Conservation (phyloP, 1,140 invertebrate species). For the Philopotamus ludificatus region DNA sequence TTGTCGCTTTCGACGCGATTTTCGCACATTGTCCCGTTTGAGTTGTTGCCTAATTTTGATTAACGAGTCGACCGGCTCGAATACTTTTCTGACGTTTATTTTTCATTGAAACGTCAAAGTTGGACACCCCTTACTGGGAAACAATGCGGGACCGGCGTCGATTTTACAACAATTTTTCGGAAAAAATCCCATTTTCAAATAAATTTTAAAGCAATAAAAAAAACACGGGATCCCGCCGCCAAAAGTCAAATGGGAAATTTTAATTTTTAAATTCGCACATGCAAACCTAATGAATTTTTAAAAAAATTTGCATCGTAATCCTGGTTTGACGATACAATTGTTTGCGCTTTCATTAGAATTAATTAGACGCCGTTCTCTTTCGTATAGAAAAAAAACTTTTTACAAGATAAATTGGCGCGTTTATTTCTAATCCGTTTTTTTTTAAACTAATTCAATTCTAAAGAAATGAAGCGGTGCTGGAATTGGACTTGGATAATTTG, state of each 20-base stretch:
- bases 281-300: not conserved
- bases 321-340: not conserved
- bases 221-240: too few species aligned
- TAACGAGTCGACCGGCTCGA: conserved; percentile 20
- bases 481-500: too few species aligned
- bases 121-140: not conserved
- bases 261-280: not conserved
- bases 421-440: too few species aligned
- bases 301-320: not conserved
- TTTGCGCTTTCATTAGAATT: not conserved
- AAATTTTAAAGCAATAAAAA: not conserved
- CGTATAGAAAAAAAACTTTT: too few species aligned
- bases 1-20: not conserved
- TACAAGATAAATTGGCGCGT: too few species aligned
- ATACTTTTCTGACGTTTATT: conserved; percentile 16
- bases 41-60: conserved; percentile 27
- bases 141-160: not conserved
- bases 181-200: not conserved
- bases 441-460: too few species aligned
- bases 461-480: too few species aligned
- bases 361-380: too few species aligned
- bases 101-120: conserved; percentile 22
- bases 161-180: not conserved
- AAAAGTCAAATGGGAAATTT: too few species aligned
- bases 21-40: conserved; percentile 1